Conservation (phyloP, 2,797 vertebrate genomes). For the Fratercula arctica region DNA sequence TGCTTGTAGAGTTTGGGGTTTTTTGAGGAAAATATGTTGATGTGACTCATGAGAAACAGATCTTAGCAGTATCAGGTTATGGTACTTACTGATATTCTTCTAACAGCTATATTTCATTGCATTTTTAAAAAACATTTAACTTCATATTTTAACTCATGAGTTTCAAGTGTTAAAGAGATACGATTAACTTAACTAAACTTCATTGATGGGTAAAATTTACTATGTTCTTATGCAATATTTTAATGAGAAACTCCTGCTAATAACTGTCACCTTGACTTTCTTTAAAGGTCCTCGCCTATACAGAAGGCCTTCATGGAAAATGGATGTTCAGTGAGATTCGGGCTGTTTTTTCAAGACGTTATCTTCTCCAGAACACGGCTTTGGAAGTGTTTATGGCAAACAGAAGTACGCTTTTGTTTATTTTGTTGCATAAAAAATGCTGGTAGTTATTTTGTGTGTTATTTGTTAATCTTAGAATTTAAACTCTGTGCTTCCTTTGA, state of each 20-base stretch:
- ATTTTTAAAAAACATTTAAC: background rate
- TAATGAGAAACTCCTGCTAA: background rate
- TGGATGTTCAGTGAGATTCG: conserved; percentile 99
- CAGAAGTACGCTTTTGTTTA: conserved; percentile 84
- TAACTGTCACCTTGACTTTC: background rate
- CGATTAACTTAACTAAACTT: background rate
- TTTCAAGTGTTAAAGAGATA: background rate
- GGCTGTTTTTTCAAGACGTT: conserved; percentile 93
- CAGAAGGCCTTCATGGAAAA: conserved; percentile 96
- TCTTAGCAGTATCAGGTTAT: background rate
- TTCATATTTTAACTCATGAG: background rate
- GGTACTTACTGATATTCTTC: background rate
- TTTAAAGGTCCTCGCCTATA: conserved; percentile 90
- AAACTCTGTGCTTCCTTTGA: background rate
- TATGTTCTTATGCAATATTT: background rate
- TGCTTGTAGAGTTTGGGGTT: background rate
- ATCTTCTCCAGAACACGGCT: conserved; percentile 94
- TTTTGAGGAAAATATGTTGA: background rate
- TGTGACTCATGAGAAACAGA: background rate
- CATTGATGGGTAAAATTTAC: background rate
- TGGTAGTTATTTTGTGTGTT: background rate
- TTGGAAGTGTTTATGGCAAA: conserved; percentile 99
- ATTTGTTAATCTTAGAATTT: background rate
- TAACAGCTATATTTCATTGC: background rate
- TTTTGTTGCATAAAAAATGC: background rate